These are phyloP conservation scores for Pluvianellus socialis DNA, from an alignment of 2,113 vertebrate genomes.

Conservation along the genomic window DNA sequence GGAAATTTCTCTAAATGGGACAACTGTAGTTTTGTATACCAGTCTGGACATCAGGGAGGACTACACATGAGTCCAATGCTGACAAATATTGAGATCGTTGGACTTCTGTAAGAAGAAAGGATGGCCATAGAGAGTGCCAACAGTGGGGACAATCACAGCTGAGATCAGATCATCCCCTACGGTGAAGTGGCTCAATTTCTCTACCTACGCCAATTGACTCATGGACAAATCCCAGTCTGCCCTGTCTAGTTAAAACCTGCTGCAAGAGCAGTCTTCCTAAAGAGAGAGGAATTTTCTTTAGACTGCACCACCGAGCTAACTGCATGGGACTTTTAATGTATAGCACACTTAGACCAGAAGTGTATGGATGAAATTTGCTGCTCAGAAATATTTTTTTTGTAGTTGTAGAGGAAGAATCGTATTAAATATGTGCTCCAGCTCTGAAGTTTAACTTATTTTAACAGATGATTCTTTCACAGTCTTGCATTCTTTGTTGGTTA, in stretches of 20 bases:
- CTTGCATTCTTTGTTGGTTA: neutral
- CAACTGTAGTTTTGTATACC: neutral
- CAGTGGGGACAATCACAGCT: neutral
- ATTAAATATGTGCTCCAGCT: neutral
- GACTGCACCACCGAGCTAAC: neutral
- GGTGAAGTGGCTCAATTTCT: neutral
- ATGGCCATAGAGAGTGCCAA: neutral
- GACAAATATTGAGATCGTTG: neutral
- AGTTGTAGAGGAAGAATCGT: neutral
- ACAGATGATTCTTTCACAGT: neutral
- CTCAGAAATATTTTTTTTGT: neutral
- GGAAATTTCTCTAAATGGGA: neutral
- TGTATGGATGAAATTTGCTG: neutral
- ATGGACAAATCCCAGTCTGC: neutral
- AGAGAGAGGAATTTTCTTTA: neutral
- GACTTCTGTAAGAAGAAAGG: neutral
- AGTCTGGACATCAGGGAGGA: neutral
- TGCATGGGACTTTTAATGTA: neutral
- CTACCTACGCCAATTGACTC: neutral
- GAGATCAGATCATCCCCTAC: neutral
- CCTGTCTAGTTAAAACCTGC: neutral
- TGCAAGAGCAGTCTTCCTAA: neutral
- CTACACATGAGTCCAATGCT: rapidly evolving
- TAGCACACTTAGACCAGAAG: neutral
- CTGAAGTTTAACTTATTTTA: neutral